Percentiles rank a stretch among this genome's conserved stretches.
These are phyloP conservation scores for Monarcha castaneiventris DNA, from an alignment of 2,113 vertebrate species.

Conservation along the genomic window DNA sequence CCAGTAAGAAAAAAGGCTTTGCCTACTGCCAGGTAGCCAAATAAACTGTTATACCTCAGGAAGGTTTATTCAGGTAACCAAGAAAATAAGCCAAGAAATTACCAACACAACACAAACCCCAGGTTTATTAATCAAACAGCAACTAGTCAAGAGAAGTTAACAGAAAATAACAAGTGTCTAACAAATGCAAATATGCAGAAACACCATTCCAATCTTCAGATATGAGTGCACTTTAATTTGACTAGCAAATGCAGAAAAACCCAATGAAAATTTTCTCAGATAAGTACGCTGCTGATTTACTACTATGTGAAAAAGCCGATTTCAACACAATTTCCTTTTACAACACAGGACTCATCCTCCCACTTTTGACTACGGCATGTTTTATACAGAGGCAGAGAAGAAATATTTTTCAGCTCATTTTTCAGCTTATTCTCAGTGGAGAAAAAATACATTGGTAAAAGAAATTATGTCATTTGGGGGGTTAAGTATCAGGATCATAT, in stretches of 20 bases:
- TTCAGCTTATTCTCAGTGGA: not conserved
- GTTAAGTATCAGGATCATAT: not conserved
- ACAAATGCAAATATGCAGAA: not conserved
- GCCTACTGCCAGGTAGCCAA: not conserved
- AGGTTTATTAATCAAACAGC: not conserved
- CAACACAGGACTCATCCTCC: not conserved
- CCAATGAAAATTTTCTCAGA: not conserved
- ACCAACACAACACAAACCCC: not conserved
- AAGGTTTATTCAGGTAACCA: not conserved
- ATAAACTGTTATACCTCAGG: not conserved
- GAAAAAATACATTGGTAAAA: not conserved
- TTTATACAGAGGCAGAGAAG: not conserved
- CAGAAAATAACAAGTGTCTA: not conserved
- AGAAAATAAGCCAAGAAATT: not conserved
- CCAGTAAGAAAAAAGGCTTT: not conserved
- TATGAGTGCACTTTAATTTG: not conserved
- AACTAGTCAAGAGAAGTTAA: not conserved
- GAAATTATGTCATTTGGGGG: not conserved
- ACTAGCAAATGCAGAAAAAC: not conserved
- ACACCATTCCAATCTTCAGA: not conserved
- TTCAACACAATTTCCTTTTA: not conserved
- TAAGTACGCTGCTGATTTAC: not conserved
- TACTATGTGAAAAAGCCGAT: fast-evolving
- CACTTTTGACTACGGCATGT: not conserved
- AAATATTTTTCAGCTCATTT: not conserved